Percentiles rank a stretch among this genome's conserved stretches.
Evolutionary conservation across 2,888 invertebrate species (phyloP).

Genomic region (Amphipoea lucens): DNA sequence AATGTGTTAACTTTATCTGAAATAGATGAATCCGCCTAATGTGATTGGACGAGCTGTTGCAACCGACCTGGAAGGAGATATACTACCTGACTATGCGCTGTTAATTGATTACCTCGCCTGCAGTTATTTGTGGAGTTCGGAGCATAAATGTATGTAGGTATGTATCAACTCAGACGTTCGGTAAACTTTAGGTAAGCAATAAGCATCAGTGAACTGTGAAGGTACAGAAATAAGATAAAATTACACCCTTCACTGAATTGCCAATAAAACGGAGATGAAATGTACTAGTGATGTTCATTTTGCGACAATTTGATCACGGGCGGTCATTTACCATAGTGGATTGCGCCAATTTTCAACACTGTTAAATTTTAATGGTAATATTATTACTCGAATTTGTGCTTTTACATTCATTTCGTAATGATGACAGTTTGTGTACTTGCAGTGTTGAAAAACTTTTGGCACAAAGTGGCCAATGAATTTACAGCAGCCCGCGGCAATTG

Average conservation of each 20-base stretch:
- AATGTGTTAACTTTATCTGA: conserved; percentile 49
- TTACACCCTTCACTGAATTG: conserved; percentile 72
- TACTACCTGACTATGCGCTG: conserved; percentile 36
- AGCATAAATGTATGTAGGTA: conserved; percentile 3
- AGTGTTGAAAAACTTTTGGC: conserved; percentile 21
- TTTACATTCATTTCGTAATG: conserved; percentile 55
- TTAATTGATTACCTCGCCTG: conserved; percentile 55
- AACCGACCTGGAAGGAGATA: conserved; percentile 53
- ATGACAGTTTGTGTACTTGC: conserved; percentile 43
- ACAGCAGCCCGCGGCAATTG: conserved; percentile 18
- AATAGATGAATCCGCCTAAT: conserved; percentile 57
- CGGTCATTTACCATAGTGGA: conserved; percentile 78
- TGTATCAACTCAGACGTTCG: conserved; percentile 1
- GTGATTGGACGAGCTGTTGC: conserved; percentile 57
- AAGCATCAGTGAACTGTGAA: conserved; percentile 31
- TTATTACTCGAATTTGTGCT: conserved; percentile 60
- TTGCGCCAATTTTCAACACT: conserved; percentile 75
- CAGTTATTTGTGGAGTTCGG: conserved; percentile 49
- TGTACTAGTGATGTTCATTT: conserved; percentile 76
- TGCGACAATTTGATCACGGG: conserved; percentile 75
- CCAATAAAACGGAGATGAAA: conserved; percentile 77
- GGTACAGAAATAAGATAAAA: conserved; percentile 73
- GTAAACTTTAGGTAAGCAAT: conserved; percentile 33
- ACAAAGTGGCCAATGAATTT: conserved; percentile 34
- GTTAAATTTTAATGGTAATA: conserved; percentile 73